phyloP scores from a whole-genome alignment of 1,140 invertebrate species.

The Cydia amplana region DNA sequence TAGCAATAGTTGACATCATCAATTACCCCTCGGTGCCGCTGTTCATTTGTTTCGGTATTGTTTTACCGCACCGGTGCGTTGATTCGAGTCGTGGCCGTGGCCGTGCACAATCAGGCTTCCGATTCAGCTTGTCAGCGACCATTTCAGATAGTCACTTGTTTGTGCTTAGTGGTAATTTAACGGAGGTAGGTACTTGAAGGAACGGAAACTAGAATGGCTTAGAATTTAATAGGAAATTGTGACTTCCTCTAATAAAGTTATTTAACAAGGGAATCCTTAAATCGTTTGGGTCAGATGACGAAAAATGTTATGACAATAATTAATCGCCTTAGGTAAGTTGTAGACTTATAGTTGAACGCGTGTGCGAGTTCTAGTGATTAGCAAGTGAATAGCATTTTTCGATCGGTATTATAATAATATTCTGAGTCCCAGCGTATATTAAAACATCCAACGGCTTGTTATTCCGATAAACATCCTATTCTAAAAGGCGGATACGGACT shows the following conservation, averaged over 20 bases:
- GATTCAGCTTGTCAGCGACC: neutral
- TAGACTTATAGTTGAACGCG: too few relatives aligned
- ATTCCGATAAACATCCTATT: neutral
- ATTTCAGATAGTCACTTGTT: slow-evolving; percentile 9
- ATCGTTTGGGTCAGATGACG: too few relatives aligned
- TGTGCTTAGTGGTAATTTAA: slow-evolving; percentile 2
- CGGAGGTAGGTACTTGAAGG: neutral
- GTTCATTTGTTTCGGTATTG: slow-evolving; percentile 16
- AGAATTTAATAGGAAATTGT: neutral
- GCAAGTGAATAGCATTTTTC: too few relatives aligned
- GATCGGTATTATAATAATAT: too few relatives aligned
- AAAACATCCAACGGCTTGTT: neutral
- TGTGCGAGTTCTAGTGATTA: too few relatives aligned
- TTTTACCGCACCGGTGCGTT: slow-evolving; percentile 17
- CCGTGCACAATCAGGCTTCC: slow-evolving; percentile 28
- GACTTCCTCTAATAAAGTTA: neutral
- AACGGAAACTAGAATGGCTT: neutral
- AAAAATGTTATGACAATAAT: too few relatives aligned
- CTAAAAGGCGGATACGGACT: slow-evolving; percentile 5
- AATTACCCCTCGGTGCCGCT: neutral
- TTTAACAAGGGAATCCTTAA: too few relatives aligned
- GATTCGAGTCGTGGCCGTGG: neutral
- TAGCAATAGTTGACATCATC: neutral
- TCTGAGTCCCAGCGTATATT: neutral
- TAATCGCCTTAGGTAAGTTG: too few relatives aligned